Conservation (phyloP, 2,113 vertebrate species). For the Sorex araneus region DNA sequence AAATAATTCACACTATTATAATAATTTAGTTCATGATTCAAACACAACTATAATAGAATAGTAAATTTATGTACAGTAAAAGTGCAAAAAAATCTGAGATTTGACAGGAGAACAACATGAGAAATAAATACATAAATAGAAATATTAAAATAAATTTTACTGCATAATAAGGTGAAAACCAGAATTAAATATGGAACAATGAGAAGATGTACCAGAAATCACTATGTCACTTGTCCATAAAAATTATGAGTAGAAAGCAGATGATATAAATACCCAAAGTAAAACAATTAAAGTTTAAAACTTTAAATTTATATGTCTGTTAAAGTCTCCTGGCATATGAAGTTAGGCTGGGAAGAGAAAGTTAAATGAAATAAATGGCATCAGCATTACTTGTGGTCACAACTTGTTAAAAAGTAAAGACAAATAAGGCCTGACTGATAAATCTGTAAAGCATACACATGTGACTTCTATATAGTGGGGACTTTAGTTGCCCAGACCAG, state of each 20-base stretch:
- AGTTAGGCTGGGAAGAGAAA: neutral
- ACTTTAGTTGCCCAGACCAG: neutral
- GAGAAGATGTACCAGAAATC: neutral
- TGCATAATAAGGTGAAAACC: neutral
- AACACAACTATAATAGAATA: neutral
- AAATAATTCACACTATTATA: neutral
- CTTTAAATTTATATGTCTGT: neutral
- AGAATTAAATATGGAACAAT: neutral
- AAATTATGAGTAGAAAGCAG: neutral
- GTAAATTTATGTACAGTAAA: neutral
- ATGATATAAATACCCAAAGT: neutral
- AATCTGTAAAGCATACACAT: neutral
- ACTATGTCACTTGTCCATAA: neutral
- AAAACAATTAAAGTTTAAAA: neutral
- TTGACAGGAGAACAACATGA: neutral
- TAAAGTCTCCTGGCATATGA: neutral
- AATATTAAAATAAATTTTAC: neutral
- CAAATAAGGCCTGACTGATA: neutral
- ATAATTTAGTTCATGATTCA: conserved; percentile 15
- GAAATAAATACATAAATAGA: neutral
- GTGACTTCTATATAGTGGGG: neutral
- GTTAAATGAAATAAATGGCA: conserved; percentile 6
- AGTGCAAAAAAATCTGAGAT: neutral
- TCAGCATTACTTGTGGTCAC: neutral
- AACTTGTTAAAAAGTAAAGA: conserved; percentile 14